A percentile compares a stretch with the other conserved stretches of the same genome.
phyloP scores from a whole-genome alignment of 1,140 invertebrate species.

The Brachionus plicatilis region DNA sequence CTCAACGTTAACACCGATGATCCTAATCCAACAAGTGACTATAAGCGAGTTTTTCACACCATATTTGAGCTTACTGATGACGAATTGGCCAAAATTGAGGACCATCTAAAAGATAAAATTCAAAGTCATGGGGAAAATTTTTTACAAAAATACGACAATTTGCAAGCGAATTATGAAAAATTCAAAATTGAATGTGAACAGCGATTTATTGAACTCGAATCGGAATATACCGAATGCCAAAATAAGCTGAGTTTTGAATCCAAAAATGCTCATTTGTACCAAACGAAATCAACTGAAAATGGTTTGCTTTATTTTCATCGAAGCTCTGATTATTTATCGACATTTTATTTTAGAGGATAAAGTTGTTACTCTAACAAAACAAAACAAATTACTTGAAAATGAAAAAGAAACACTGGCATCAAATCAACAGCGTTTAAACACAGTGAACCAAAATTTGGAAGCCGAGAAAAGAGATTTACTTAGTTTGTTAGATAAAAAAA shows the following conservation, averaged over 20 bases:
- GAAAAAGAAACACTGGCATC: conserved; percentile 40
- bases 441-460: conserved; percentile 46
- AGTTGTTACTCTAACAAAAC: neutral
- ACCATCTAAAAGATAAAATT: conserved; percentile 12
- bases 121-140: conserved; percentile 12
- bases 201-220: conserved; percentile 32
- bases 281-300: conserved; percentile 1
- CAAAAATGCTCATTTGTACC: conserved; percentile 32
- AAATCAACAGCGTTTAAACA: conserved; percentile 44
- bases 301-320: neutral
- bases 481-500: conserved; percentile 48
- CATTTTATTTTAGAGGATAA: conserved; percentile 9
- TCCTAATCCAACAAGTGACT: neutral
- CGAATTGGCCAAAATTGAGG: conserved; percentile 12
- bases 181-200: conserved; percentile 39
- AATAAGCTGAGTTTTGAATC: conserved; percentile 12
- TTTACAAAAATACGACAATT: conserved; percentile 14
- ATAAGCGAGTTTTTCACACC: neutral
- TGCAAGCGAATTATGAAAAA: conserved; percentile 22
- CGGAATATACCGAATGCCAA: conserved; percentile 15
- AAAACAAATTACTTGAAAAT: conserved; percentile 13
- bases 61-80: conserved; percentile 31
- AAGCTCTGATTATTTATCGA: neutral
- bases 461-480: conserved; percentile 50
- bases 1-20: neutral